Conservation (phyloP, 2,888 invertebrate species). For the Agrochola lychnidis region DNA sequence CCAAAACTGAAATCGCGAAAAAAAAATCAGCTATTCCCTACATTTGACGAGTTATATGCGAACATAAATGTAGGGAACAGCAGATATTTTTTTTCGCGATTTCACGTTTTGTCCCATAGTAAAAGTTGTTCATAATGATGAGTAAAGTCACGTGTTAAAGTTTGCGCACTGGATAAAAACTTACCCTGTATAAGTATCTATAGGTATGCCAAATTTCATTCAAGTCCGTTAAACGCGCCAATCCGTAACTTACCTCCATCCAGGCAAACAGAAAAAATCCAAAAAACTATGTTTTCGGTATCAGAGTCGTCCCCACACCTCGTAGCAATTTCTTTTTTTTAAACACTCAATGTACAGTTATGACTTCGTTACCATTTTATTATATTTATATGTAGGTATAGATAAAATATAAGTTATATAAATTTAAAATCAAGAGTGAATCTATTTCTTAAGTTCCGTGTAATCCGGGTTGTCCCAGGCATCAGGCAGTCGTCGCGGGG, state of each 20-base stretch:
- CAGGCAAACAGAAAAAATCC: neutral
- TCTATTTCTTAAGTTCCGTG: constrained; percentile 25
- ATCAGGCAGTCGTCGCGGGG: constrained; percentile 79
- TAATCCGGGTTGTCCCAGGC: constrained; percentile 81
- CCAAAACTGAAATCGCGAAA: too few species aligned
- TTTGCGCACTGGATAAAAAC: too few species aligned
- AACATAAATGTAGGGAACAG: too few species aligned
- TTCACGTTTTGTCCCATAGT: too few species aligned
- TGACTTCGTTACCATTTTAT: neutral
- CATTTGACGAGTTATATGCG: too few species aligned
- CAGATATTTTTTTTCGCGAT: too few species aligned
- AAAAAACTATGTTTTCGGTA: neutral
- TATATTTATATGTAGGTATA: too few species aligned
- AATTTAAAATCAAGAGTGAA: neutral
- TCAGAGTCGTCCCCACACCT: neutral
- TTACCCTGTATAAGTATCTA: too few species aligned
- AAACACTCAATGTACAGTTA: neutral
- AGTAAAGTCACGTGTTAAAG: too few species aligned
- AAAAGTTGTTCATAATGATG: too few species aligned
- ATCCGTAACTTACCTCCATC: neutral
- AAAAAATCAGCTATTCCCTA: too few species aligned
- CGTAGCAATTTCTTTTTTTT: too few species aligned
- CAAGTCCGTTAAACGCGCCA: neutral
- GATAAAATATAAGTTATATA: neutral
- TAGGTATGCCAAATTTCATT: neutral